Percentiles rank a stretch among this genome's conserved stretches.
phyloP scores from a whole-genome alignment of 2,113 vertebrate genomes.

The Tauraco erythrolophus region DNA sequence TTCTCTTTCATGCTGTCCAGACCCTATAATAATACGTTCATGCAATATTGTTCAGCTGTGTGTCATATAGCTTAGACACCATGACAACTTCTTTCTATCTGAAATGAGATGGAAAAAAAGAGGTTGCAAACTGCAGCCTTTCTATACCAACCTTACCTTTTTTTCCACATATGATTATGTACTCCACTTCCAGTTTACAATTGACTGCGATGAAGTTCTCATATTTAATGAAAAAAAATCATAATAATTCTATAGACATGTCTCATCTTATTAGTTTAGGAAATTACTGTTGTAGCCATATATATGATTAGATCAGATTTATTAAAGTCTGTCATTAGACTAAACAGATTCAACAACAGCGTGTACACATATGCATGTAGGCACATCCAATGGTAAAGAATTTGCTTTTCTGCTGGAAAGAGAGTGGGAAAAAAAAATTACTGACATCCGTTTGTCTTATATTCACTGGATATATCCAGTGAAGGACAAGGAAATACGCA shows the following conservation, averaged over 20 bases:
- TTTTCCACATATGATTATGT: too few species aligned
- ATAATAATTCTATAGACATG: not conserved
- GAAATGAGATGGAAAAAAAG: not conserved
- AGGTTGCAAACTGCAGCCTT: not conserved
- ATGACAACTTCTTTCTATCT: not conserved
- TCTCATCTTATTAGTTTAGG: not conserved
- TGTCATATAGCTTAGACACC: not conserved
- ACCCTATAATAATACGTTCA: not conserved
- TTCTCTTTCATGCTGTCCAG: not conserved
- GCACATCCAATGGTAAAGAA: not conserved
- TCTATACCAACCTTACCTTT: not conserved
- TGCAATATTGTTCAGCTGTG: not conserved
- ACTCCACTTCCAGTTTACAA: not conserved
- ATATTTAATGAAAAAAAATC: not conserved
- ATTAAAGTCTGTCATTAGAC: not conserved
- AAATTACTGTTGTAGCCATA: not conserved
- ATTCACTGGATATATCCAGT: not conserved
- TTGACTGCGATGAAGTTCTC: not conserved
- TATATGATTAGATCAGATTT: not conserved
- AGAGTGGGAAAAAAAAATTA: not conserved
- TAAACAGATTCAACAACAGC: not conserved
- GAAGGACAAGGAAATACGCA: not conserved
- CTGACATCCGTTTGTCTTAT: not conserved
- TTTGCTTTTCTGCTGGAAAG: not conserved
- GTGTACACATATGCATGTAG: not conserved